Evolutionary conservation across 2,888 invertebrate species (phyloP).

Genomic region (Mythimna vitellina): DNA sequence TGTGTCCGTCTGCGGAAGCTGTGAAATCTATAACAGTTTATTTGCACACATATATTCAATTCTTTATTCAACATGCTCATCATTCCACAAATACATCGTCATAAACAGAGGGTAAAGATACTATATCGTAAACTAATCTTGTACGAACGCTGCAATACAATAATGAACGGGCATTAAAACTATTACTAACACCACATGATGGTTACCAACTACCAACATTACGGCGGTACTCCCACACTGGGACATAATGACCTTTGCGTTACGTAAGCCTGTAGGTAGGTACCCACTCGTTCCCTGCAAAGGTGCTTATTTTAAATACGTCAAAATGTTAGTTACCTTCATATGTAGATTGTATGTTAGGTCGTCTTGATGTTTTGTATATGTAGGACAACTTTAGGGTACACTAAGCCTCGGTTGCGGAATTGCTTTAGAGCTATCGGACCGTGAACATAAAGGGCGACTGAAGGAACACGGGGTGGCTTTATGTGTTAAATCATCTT

Average conservation of each 20-base stretch:
- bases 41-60: background rate
- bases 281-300: constrained; percentile 54
- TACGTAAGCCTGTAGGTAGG: constrained; percentile 64
- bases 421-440: too few species aligned
- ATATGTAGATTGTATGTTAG: background rate
- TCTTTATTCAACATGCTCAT: background rate
- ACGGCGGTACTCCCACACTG: constrained; percentile 67
- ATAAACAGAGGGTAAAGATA: constrained; percentile 37
- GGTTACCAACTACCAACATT: constrained; percentile 20
- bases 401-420: too few species aligned
- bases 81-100: background rate
- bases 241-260: constrained; percentile 69
- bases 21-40: background rate
- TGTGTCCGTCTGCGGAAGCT: too few species aligned
- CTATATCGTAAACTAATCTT: constrained; percentile 39
- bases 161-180: constrained; percentile 63
- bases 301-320: constrained; percentile 55
- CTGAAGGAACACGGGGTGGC: too few species aligned
- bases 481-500: too few species aligned
- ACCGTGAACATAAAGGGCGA: too few species aligned
- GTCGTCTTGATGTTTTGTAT: background rate
- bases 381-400: background rate
- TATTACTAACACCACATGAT: constrained; percentile 62
- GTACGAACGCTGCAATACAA: constrained; percentile 42
- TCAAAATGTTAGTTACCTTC: constrained; percentile 59